phyloP scores from a whole-genome alignment of 1,140 invertebrate species.

The Musca vetustissima region DNA sequence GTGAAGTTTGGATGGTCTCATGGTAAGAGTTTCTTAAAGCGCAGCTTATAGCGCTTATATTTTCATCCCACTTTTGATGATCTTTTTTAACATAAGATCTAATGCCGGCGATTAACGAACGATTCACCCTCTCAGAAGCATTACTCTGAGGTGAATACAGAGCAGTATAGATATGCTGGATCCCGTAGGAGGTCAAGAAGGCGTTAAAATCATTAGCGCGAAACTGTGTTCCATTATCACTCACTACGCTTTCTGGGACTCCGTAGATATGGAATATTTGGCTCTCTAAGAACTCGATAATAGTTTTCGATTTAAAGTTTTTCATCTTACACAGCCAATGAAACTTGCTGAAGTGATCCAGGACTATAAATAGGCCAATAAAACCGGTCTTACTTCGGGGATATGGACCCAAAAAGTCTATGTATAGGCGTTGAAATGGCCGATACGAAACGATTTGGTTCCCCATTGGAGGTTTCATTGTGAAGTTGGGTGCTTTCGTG shows the following conservation, averaged over 20 bases:
- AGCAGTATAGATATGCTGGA: slow-evolving; percentile 12
- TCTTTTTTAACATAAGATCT: not conserved
- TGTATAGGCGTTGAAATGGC: slow-evolving; percentile 15
- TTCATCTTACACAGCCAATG: not conserved
- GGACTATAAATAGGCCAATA: slow-evolving; percentile 9
- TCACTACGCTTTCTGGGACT: not conserved
- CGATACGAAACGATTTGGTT: not conserved
- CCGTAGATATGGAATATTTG: slow-evolving; percentile 1
- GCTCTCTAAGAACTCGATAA: no score
- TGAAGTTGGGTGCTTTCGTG: not conserved
- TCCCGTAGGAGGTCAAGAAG: slow-evolving; percentile 1
- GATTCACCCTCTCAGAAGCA: slow-evolving; percentile 3
- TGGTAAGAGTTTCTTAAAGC: slow-evolving; percentile 3
- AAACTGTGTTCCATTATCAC: slow-evolving; percentile 26
- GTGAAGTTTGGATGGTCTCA: slow-evolving; percentile 6
- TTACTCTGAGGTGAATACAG: slow-evolving; percentile 20
- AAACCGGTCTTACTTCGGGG: not conserved
- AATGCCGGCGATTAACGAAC: slow-evolving; percentile 1
- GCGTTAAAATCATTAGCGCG: not conserved
- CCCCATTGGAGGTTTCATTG: slow-evolving; percentile 10
- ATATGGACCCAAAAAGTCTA: slow-evolving; percentile 26
- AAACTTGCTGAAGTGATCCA: slow-evolving; percentile 19
- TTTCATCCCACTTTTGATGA: no score
- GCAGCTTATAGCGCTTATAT: slow-evolving; percentile 8
- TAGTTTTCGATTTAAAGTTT: not conserved